phyloP scores from a whole-genome alignment of 2,113 vertebrate genomes.

The Crocuta crocuta region DNA sequence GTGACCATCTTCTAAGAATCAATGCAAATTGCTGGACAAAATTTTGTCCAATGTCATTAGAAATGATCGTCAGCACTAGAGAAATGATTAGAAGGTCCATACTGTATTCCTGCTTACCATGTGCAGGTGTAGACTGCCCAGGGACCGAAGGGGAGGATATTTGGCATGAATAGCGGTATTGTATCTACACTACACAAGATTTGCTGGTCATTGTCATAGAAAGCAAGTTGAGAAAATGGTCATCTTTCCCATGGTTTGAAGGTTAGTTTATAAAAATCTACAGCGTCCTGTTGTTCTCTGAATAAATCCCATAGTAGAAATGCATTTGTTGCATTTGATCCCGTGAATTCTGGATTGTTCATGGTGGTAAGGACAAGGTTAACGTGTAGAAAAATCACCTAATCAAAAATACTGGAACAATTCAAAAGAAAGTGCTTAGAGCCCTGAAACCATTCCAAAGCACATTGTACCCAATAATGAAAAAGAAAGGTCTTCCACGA shows the following conservation, averaged over 20 bases:
- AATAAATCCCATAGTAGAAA: slow-evolving; percentile 42
- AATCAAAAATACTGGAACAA: slow-evolving; percentile 14
- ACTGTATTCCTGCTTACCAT: neutral
- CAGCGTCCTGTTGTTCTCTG: neutral
- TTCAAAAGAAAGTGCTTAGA: neutral
- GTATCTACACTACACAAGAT: neutral
- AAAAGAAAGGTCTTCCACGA: neutral
- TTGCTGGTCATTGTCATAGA: neutral
- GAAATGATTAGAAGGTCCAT: neutral
- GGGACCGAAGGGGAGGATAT: neutral
- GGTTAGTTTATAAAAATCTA: neutral
- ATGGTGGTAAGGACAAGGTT: neutral
- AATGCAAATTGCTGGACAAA: neutral
- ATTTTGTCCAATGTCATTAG: neutral
- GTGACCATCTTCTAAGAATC: neutral
- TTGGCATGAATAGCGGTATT: neutral
- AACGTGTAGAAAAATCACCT: slow-evolving; percentile 17
- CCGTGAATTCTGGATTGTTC: slow-evolving; percentile 13
- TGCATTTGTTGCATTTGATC: neutral
- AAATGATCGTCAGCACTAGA: neutral
- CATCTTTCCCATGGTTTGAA: slow-evolving; percentile 2
- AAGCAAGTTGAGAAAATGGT: neutral
- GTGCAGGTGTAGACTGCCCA: neutral
- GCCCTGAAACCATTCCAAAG: slow-evolving; percentile 30
- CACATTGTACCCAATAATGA: neutral